phyloP scores from a whole-genome alignment of 2,797 vertebrate species.

The Hippoglossus hippoglossus region DNA sequence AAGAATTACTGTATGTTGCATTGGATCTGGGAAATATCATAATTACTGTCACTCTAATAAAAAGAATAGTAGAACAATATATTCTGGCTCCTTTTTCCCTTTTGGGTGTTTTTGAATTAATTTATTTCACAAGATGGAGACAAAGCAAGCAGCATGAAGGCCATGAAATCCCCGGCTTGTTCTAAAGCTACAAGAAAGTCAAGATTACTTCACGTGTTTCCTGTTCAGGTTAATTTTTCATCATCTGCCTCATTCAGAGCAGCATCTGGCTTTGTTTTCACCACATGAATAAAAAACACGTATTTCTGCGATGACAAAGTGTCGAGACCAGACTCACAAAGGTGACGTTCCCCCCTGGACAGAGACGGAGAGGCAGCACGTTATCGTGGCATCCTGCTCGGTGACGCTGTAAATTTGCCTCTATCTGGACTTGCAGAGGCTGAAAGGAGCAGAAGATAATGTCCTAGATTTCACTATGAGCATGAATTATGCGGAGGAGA shows the following conservation, averaged over 20 bases:
- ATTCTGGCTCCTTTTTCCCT: too few relatives aligned
- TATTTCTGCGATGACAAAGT: constrained; percentile 11
- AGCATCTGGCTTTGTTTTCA: too few relatives aligned
- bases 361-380: not conserved
- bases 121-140: too few relatives aligned
- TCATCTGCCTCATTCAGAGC: not conserved
- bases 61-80: too few relatives aligned
- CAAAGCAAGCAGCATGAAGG: too few relatives aligned
- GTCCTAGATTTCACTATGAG: constrained; percentile 63
- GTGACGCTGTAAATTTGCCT: constrained; percentile 34
- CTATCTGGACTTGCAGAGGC: constrained; percentile 45
- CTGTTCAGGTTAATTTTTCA: constrained; percentile 1
- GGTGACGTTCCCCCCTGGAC: constrained; percentile 18
- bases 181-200: not conserved
- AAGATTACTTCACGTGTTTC: not conserved
- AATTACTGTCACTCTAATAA: too few relatives aligned
- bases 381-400: constrained; percentile 23
- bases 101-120: too few relatives aligned
- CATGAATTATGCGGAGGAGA: constrained; percentile 62
- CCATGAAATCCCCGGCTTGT: constrained; percentile 17
- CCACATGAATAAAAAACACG: not conserved
- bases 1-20: too few relatives aligned
- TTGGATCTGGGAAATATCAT: too few relatives aligned
- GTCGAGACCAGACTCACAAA: constrained; percentile 20
- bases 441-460: constrained; percentile 53